phyloP scores from a whole-genome alignment of 2,888 invertebrate genomes.

The Drosophila pseudotalamancana region DNA sequence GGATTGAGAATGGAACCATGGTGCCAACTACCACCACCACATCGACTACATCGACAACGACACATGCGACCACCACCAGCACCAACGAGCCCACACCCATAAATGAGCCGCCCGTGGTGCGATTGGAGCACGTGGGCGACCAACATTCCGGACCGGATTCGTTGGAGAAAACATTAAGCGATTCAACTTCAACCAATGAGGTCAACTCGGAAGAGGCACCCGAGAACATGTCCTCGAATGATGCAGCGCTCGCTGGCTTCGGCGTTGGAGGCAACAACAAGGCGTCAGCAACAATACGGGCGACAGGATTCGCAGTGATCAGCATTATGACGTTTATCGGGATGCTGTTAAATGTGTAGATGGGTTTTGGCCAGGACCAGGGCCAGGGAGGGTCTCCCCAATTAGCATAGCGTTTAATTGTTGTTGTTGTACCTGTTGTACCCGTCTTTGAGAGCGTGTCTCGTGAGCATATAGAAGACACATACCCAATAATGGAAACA shows the following conservation, averaged over 20 bases:
- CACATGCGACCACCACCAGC: slow-evolving; percentile 85
- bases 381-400: slow-evolving; percentile 49
- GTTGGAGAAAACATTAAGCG: slow-evolving; percentile 76
- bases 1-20: slow-evolving; percentile 89
- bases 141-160: slow-evolving; percentile 79
- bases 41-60: slow-evolving; percentile 87
- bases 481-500: slow-evolving; percentile 22
- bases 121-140: slow-evolving; percentile 74
- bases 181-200: slow-evolving; percentile 72
- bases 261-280: slow-evolving; percentile 27
- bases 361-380: slow-evolving; percentile 3
- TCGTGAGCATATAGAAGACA: slow-evolving; percentile 2
- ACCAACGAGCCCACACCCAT: slow-evolving; percentile 85
- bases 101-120: slow-evolving; percentile 84
- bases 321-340: slow-evolving; percentile 37
- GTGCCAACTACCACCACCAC: slow-evolving; percentile 91
- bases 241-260: slow-evolving; percentile 69
- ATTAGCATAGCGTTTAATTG: slow-evolving; percentile 81
- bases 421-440: slow-evolving; percentile 84
- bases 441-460: slow-evolving; percentile 75
- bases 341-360: slow-evolving; percentile 66
- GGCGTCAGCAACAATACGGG: slow-evolving; percentile 24
- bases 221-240: slow-evolving; percentile 81
- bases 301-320: slow-evolving; percentile 18
- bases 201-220: slow-evolving; percentile 76